phyloP scores from a whole-genome alignment of 2,113 vertebrate species.

The Corythornis vintsioides region DNA sequence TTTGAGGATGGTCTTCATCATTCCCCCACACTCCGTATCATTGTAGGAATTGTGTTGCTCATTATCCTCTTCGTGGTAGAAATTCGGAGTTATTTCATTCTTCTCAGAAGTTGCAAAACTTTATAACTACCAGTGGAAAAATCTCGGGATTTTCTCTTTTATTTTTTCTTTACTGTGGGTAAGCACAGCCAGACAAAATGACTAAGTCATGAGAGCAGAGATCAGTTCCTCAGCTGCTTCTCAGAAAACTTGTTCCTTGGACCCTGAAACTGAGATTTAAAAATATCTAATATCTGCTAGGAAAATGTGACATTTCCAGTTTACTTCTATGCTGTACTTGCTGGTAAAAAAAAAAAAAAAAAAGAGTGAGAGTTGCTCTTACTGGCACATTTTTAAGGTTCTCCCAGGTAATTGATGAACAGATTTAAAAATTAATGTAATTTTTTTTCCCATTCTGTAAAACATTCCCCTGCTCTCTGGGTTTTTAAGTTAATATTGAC shows the following conservation, averaged over 20 bases:
- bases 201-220: not conserved
- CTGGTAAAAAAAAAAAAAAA: not conserved
- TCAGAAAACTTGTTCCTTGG: too few species aligned
- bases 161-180: not conserved
- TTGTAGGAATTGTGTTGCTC: not conserved
- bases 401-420: not conserved
- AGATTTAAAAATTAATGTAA: not conserved
- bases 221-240: too few species aligned
- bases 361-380: not conserved
- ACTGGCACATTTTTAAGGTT: not conserved
- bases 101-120: not conserved
- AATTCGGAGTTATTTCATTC: not conserved
- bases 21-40: not conserved
- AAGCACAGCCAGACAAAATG: not conserved
- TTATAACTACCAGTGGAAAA: not conserved
- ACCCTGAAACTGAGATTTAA: not conserved
- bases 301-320: not conserved
- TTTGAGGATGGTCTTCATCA: not conserved
- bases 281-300: not conserved
- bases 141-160: not conserved
- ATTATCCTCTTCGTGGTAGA: not conserved
- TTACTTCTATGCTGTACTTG: accelerated
- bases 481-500: not conserved
- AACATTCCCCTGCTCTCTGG: accelerated
- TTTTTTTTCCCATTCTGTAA: not conserved